Evolutionary conservation across 1,140 invertebrate genomes (phyloP).

Genomic region (Magallana gigas): DNA sequence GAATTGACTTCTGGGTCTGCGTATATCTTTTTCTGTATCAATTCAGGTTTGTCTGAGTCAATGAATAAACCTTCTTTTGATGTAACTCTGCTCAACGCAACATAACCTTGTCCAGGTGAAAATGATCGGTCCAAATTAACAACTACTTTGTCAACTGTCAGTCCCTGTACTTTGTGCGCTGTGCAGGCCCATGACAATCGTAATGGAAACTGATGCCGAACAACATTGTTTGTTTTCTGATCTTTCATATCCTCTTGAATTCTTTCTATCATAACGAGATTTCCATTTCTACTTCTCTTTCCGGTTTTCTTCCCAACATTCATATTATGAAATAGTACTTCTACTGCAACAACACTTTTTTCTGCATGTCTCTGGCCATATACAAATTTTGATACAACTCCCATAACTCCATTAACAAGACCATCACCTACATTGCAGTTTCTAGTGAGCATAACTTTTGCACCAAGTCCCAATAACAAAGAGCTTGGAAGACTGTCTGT

Average conservation of each 20-base stretch:
- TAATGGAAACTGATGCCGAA: no score
- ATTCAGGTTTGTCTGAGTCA: neutral
- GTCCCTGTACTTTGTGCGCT: constrained; percentile 45
- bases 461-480: constrained; percentile 4
- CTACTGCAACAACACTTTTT: constrained; percentile 24
- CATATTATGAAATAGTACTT: constrained; percentile 45
- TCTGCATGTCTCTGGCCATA: neutral
- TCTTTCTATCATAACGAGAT: neutral
- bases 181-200: constrained; percentile 27
- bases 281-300: neutral
- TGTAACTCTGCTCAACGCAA: constrained; percentile 42
- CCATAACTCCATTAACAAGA: no score
- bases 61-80: constrained; percentile 34
- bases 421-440: no score
- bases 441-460: constrained; percentile 36
- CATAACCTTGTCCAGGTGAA: constrained; percentile 21
- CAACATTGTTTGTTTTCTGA: constrained; percentile 42
- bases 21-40: constrained; percentile 16
- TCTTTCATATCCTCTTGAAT: neutral
- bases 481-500: constrained; percentile 20
- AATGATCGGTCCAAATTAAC: constrained; percentile 37
- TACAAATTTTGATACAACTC: neutral
- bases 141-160: constrained; percentile 27
- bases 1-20: neutral
- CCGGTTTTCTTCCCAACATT: constrained; percentile 11